A percentile compares a stretch with the other conserved stretches of the same genome.
Conservation (phyloP, 2,797 vertebrate genomes). For the Alouatta caraya region DNA sequence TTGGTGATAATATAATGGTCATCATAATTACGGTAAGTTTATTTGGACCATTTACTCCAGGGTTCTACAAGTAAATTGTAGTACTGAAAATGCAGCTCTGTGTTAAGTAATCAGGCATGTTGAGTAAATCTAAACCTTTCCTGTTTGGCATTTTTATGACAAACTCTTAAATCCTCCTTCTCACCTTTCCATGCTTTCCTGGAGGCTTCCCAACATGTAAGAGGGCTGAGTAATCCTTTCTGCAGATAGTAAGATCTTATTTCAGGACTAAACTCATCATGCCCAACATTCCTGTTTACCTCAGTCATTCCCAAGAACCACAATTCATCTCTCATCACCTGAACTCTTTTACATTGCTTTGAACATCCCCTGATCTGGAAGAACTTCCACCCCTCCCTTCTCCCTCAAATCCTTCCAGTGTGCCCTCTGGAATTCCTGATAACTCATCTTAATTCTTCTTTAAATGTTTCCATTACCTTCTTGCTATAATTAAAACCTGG, state of each 20-base stretch:
- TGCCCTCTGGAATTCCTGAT: constrained; percentile 37
- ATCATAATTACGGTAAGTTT: background rate
- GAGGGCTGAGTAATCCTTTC: constrained; percentile 39
- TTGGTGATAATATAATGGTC: background rate
- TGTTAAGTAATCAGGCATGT: background rate
- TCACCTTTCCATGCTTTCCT: constrained; percentile 25
- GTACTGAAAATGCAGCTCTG: background rate
- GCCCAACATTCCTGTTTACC: constrained; percentile 54
- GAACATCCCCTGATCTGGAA: constrained; percentile 26
- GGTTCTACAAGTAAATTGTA: background rate
- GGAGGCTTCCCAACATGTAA: background rate
- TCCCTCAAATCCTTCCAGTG: background rate
- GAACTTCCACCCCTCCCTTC: constrained; percentile 5
- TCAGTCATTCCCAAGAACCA: constrained; percentile 29
- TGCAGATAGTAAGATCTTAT: constrained; percentile 43
- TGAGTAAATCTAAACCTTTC: constrained; percentile 5
- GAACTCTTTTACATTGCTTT: background rate
- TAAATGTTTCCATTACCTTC: background rate
- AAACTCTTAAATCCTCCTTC: constrained; percentile 23
- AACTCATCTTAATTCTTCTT: constrained; percentile 34
- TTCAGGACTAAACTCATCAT: constrained; percentile 54
- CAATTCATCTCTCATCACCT: constrained; percentile 25
- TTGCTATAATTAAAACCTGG: background rate
- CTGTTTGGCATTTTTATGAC: constrained; percentile 3
- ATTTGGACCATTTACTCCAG: background rate